phyloP scores from a whole-genome alignment of 64 coral and sea anemone genomes.

The Montipora sp. region DNA sequence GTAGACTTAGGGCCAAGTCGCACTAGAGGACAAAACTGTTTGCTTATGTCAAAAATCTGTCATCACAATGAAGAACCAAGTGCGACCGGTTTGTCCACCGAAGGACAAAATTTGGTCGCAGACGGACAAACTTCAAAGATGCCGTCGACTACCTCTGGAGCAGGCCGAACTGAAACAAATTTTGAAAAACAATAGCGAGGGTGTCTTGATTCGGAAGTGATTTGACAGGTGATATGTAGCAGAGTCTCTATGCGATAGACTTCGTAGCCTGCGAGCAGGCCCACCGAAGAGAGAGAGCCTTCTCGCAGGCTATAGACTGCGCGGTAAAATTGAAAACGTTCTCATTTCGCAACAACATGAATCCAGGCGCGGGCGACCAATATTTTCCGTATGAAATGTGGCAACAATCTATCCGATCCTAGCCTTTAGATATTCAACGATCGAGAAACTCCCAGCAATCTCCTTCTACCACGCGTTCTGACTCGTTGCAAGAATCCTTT shows the following conservation, averaged over 20 bases:
- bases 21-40: constrained; percentile 36
- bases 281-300: too few relatives aligned
- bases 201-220: constrained; percentile 15
- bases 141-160: constrained; percentile 15
- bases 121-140: constrained; percentile 32
- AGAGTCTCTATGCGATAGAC: constrained; percentile 29
- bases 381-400: too few relatives aligned
- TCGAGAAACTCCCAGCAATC: too few relatives aligned
- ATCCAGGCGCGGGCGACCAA: too few relatives aligned
- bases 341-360: too few relatives aligned
- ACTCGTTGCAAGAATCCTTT: too few relatives aligned
- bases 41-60: constrained; percentile 59
- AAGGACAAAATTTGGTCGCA: constrained; percentile 31
- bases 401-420: too few relatives aligned
- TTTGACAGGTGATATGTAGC: constrained; percentile 38
- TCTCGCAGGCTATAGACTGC: too few relatives aligned
- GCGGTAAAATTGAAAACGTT: too few relatives aligned
- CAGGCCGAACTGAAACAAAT: constrained; percentile 27
- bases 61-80: constrained; percentile 66
- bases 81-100: constrained; percentile 58
- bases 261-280: neutral
- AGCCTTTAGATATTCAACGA: too few relatives aligned
- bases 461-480: too few relatives aligned
- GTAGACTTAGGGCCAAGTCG: constrained; percentile 18
- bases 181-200: constrained; percentile 33